These are phyloP conservation scores for Dicroscelio sp. DNA, from an alignment of 2,888 invertebrate genomes.

Conservation along the genomic window DNA sequence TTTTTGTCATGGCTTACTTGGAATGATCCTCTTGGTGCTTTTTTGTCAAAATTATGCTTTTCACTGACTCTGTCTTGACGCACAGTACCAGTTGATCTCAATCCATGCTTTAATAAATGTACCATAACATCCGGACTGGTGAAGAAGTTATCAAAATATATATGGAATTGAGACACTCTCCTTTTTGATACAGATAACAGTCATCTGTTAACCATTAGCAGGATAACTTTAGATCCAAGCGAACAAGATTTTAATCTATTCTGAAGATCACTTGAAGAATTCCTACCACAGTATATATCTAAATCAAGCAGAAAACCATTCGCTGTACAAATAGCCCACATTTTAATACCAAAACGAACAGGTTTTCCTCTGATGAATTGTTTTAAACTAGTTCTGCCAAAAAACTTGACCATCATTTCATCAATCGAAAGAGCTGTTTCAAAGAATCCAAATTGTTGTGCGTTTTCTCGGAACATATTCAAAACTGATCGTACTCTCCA, in stretches of 20 bases:
- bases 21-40: constrained; percentile 23
- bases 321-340: constrained; percentile 70
- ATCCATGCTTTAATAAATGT: constrained; percentile 60
- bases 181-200: neutral
- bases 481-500: neutral
- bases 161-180: constrained; percentile 23
- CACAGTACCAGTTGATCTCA: constrained; percentile 61
- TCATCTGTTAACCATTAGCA: neutral
- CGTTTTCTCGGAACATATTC: constrained; percentile 55
- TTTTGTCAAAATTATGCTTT: constrained; percentile 50
- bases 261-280: neutral
- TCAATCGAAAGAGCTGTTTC: constrained; percentile 68
- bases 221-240: neutral
- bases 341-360: constrained; percentile 71
- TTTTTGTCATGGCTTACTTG: constrained; percentile 22
- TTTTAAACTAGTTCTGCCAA: constrained; percentile 63
- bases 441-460: constrained; percentile 58
- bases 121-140: constrained; percentile 63
- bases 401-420: constrained; percentile 75
- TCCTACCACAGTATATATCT: constrained; percentile 77
- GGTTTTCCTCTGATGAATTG: constrained; percentile 79
- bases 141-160: constrained; percentile 63
- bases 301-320: constrained; percentile 72
- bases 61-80: constrained; percentile 56
- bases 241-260: neutral